Evolutionary conservation across 1,140 invertebrate species (phyloP).

Genomic region (Coptotermes formosanus): DNA sequence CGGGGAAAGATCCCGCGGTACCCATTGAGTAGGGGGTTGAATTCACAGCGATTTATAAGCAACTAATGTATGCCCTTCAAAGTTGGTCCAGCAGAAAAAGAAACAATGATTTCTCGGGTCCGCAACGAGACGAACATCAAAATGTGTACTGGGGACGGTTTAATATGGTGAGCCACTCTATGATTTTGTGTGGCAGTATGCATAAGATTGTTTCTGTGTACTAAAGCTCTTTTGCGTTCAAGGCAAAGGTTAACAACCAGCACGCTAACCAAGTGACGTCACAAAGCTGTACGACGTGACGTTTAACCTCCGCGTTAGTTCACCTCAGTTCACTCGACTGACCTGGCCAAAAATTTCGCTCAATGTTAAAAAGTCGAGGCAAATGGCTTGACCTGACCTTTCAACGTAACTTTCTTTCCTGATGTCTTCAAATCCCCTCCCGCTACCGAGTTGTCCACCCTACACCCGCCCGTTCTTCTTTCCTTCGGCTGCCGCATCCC

Average conservation of each 20-base stretch:
- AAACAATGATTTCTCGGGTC: no score
- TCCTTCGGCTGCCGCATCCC: background rate
- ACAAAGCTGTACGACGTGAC: background rate
- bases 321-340: slow-evolving; percentile 13
- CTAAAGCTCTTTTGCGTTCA: background rate
- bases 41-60: no score
- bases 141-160: no score
- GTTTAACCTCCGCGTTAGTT: background rate
- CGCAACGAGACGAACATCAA: no score
- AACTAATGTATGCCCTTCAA: no score
- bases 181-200: no score
- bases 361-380: slow-evolving; percentile 1
- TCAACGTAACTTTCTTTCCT: slow-evolving; percentile 4
- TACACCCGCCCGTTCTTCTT: background rate
- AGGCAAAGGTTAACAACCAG: background rate
- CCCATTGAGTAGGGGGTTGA: no score
- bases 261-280: background rate
- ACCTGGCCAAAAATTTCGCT: slow-evolving; percentile 8
- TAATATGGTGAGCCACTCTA: no score
- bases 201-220: no score
- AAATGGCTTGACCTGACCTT: slow-evolving; percentile 18
- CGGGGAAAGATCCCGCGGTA: no score
- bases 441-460: background rate
- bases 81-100: no score
- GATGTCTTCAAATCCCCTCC: slow-evolving; percentile 8